Percentiles rank a stretch among this genome's conserved stretches.
Conservation (phyloP, 1,140 invertebrate genomes). For the Drosophila guanche region DNA sequence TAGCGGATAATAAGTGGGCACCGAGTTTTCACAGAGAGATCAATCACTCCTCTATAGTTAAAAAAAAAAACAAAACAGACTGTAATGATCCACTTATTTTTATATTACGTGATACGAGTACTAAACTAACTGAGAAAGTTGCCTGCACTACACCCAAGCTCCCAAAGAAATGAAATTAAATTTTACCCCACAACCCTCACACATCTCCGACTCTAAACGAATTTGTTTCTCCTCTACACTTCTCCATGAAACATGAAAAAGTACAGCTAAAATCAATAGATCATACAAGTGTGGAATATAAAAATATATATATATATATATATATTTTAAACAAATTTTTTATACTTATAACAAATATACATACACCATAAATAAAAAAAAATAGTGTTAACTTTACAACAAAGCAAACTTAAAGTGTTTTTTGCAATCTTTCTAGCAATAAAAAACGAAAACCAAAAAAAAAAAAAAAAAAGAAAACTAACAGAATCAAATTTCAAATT, state of each 20-base stretch:
- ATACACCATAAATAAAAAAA: slow-evolving; percentile 50
- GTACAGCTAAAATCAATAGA: slow-evolving; percentile 46
- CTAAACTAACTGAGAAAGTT: slow-evolving; percentile 72
- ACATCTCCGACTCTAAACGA: slow-evolving; percentile 48
- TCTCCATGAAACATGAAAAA: slow-evolving; percentile 26
- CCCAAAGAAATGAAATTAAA: slow-evolving; percentile 7
- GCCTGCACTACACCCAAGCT: slow-evolving; percentile 51
- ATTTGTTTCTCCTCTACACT: slow-evolving; percentile 56
- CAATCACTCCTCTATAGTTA: slow-evolving; percentile 53
- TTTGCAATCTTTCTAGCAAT: slow-evolving; percentile 64
- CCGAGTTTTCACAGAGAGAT: slow-evolving; percentile 22
- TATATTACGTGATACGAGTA: slow-evolving; percentile 76
- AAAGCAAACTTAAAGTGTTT: slow-evolving; percentile 58
- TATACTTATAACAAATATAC: slow-evolving; percentile 77
- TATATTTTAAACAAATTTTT: slow-evolving; percentile 79
- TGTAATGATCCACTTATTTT: slow-evolving; percentile 74
- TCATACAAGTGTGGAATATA: slow-evolving; percentile 53
- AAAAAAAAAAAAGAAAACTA: slow-evolving; percentile 30
- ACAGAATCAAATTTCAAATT: slow-evolving; percentile 58
- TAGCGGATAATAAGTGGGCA: slow-evolving; percentile 17
- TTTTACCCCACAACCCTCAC: slow-evolving; percentile 17
- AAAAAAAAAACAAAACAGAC: slow-evolving; percentile 34
- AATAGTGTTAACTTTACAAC: slow-evolving; percentile 69
- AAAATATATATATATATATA: slow-evolving; percentile 43
- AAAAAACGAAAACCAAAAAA: slow-evolving; percentile 22